Conservation (phyloP, 2,113 vertebrate species). For the Datnioides undecimradiatus region DNA sequence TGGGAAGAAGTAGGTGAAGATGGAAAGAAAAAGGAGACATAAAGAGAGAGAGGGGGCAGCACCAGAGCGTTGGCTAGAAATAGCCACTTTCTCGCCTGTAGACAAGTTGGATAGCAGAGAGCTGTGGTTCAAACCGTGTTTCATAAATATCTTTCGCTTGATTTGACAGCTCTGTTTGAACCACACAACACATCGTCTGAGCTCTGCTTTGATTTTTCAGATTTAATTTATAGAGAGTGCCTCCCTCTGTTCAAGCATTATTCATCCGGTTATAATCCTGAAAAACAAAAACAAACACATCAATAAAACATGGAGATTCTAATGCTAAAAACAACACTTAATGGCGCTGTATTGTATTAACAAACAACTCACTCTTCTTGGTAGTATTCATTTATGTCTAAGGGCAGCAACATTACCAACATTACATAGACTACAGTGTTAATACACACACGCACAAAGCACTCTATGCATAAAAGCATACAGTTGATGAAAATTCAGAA, state of each 20-base stretch:
- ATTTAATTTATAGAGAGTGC: background rate
- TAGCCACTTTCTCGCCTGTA: background rate
- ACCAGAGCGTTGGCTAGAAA: background rate
- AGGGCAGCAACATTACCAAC: background rate
- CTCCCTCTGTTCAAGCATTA: background rate
- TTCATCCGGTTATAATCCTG: background rate
- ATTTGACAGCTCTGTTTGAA: background rate
- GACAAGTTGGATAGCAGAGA: background rate
- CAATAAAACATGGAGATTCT: background rate
- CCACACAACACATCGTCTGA: background rate
- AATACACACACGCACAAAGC: no score
- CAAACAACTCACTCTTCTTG: background rate
- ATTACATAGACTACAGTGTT: no score
- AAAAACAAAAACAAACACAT: background rate
- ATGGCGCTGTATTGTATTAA: background rate
- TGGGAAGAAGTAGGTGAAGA: background rate
- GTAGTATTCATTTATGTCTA: background rate
- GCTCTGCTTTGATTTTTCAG: background rate
- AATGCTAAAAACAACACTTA: background rate
- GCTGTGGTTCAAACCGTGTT: background rate
- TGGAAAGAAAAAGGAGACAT: background rate
- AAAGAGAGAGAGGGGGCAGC: background rate
- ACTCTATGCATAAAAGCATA: no score
- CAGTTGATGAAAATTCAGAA: no score
- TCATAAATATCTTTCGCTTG: background rate